Percentiles rank a stretch among this genome's conserved stretches.
Evolutionary conservation across 2,888 invertebrate genomes (phyloP).

Genomic region (Rhagium mordax): DNA sequence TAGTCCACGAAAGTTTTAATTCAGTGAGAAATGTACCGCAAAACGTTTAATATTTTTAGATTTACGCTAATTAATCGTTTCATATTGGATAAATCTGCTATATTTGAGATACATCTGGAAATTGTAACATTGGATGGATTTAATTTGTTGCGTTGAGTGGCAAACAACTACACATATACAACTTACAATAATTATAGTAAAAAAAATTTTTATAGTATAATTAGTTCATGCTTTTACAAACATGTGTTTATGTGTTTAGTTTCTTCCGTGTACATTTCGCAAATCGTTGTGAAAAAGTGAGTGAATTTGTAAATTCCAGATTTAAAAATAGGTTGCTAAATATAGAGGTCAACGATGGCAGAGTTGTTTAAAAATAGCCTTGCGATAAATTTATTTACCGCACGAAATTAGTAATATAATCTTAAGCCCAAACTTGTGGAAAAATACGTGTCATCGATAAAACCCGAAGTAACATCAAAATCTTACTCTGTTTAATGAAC

Average conservation of each 20-base stretch:
- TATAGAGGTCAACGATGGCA: conserved; percentile 7
- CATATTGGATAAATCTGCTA: background rate
- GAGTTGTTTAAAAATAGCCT: background rate
- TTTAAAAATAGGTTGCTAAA: conserved; percentile 1
- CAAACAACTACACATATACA: background rate
- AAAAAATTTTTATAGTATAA: too few species aligned
- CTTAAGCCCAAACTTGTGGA: background rate
- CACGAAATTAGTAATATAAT: background rate
- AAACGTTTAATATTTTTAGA: conserved; percentile 10
- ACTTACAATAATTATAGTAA: too few species aligned
- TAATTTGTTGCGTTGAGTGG: background rate
- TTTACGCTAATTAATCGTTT: background rate
- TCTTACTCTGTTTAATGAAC: too few species aligned
- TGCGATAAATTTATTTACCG: background rate
- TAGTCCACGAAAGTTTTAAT: background rate
- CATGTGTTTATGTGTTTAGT: background rate
- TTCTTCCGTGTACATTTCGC: background rate
- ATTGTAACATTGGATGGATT: background rate
- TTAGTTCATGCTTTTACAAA: background rate
- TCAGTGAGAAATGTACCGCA: background rate
- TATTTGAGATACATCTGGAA: background rate
- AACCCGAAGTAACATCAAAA: too few species aligned
- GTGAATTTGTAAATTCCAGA: conserved; percentile 1
- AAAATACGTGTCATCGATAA: too few species aligned
- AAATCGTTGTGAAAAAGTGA: background rate